A percentile compares a stretch with the other conserved stretches of the same genome.
phyloP scores from a whole-genome alignment of 2,888 invertebrate genomes.

The Horisme vitalbata region DNA sequence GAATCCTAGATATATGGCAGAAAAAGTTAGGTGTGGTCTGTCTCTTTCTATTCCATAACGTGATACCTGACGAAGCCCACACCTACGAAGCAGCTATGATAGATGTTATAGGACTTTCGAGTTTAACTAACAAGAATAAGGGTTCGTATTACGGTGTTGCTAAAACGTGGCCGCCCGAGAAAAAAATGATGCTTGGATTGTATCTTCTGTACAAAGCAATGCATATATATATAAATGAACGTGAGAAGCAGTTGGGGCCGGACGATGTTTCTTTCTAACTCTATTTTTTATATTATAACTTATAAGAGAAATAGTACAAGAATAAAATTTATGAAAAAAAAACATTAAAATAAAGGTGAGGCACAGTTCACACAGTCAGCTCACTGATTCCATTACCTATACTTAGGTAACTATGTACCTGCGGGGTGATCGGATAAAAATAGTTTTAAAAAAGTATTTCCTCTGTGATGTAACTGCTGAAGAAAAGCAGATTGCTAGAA shows the following conservation, averaged over 20 bases:
- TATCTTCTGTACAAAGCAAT: constrained; percentile 91
- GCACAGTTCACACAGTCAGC: no score
- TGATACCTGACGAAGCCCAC: constrained; percentile 95
- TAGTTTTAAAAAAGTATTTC: no score
- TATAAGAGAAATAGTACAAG: no score
- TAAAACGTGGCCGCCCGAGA: constrained; percentile 87
- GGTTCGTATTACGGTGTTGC: constrained; percentile 93
- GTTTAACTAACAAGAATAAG: constrained; percentile 85
- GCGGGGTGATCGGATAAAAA: no score
- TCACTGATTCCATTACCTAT: no score
- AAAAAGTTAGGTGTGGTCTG: constrained; percentile 93
- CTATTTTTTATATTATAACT: constrained; percentile 45
- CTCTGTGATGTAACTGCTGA: no score
- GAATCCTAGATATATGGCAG: constrained; percentile 94
- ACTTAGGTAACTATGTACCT: no score
- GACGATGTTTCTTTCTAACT: constrained; percentile 81
- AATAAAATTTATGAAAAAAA: no score
- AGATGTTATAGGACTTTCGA: constrained; percentile 86
- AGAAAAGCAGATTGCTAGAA: no score
- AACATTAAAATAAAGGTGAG: no score
- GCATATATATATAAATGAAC: constrained; percentile 92
- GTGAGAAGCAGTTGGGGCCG: constrained; percentile 93
- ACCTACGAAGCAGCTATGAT: constrained; percentile 98
- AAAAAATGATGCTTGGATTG: constrained; percentile 89
- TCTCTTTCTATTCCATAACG: constrained; percentile 94